A percentile compares a stretch with the other conserved stretches of the same genome.
Evolutionary conservation across 2,797 vertebrate species (phyloP).

Genomic region (Pseudomugil tenellus): DNA sequence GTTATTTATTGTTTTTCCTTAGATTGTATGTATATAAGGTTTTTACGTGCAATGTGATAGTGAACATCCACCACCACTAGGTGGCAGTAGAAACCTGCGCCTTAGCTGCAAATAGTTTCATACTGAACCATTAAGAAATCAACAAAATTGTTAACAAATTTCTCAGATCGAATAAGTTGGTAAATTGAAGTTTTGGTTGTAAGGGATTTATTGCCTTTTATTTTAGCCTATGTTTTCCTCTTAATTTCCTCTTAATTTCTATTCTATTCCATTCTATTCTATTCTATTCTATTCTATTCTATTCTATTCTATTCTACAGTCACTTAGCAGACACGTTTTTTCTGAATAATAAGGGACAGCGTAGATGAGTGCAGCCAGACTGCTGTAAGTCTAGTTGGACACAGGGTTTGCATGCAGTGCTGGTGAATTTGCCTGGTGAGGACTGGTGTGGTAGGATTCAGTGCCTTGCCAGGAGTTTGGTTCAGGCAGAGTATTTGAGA

Average conservation of each 20-base stretch:
- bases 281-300: too few relatives aligned
- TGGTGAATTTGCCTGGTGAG: neutral
- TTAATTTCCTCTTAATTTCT: too few relatives aligned
- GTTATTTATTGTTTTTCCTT: too few relatives aligned
- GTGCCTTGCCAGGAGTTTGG: neutral
- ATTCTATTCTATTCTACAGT: too few relatives aligned
- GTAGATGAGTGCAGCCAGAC: too few relatives aligned
- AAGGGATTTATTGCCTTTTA: neutral
- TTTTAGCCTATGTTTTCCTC: neutral
- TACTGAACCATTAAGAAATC: neutral
- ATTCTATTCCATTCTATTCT: too few relatives aligned
- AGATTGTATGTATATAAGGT: too few relatives aligned
- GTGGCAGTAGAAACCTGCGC: slow-evolving; percentile 25
- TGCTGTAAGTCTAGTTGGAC: too few relatives aligned
- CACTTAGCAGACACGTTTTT: too few relatives aligned
- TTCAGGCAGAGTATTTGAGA: neutral
- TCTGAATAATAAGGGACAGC: too few relatives aligned
- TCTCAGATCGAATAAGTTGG: neutral
- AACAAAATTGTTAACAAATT: too few relatives aligned
- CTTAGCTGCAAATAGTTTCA: neutral
- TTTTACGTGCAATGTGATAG: neutral
- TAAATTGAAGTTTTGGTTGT: neutral
- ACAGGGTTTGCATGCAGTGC: too few relatives aligned
- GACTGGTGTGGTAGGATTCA: neutral
- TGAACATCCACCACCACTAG: slow-evolving; percentile 23